Evolutionary conservation across 2,113 vertebrate species (phyloP).

Genomic region (Quiscalus mexicanus): DNA sequence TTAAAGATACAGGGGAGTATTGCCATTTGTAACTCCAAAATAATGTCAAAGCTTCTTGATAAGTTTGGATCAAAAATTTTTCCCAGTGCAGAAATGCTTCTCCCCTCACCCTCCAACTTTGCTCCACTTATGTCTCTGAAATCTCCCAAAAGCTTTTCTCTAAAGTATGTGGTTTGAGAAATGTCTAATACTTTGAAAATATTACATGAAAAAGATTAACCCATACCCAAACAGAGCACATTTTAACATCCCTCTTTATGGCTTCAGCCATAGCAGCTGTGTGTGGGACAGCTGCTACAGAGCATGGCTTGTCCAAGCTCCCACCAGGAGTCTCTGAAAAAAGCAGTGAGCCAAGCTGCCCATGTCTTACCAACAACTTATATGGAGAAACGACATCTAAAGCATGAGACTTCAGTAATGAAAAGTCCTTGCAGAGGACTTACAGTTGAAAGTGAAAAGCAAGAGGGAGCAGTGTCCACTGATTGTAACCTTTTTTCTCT

Average conservation of each 20-base stretch:
- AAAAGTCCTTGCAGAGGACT: not conserved
- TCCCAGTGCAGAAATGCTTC: not conserved
- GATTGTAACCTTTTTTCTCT: not conserved
- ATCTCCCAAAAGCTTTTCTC: not conserved
- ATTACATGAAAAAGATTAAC: not conserved
- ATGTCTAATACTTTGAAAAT: not conserved
- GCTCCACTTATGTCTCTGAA: not conserved
- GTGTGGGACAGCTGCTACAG: rapidly evolving
- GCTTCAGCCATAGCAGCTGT: not conserved
- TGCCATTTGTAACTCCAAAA: not conserved
- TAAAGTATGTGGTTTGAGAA: not conserved
- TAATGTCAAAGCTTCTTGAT: not conserved
- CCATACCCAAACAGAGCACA: not conserved
- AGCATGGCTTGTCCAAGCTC: not conserved
- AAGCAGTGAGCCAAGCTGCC: not conserved
- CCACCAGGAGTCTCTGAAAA: not conserved
- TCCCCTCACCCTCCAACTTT: not conserved
- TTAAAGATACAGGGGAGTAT: not conserved
- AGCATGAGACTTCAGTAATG: not conserved
- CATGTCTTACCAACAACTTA: not conserved
- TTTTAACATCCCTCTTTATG: not conserved
- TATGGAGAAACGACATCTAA: not conserved
- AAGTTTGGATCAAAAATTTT: not conserved
- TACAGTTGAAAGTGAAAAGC: not conserved
- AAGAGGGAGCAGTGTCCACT: not conserved